A percentile compares a stretch with the other conserved stretches of the same genome.
Evolutionary conservation across 2,888 invertebrate genomes (phyloP).

Genomic region (Gymnosoma rotundatum): DNA sequence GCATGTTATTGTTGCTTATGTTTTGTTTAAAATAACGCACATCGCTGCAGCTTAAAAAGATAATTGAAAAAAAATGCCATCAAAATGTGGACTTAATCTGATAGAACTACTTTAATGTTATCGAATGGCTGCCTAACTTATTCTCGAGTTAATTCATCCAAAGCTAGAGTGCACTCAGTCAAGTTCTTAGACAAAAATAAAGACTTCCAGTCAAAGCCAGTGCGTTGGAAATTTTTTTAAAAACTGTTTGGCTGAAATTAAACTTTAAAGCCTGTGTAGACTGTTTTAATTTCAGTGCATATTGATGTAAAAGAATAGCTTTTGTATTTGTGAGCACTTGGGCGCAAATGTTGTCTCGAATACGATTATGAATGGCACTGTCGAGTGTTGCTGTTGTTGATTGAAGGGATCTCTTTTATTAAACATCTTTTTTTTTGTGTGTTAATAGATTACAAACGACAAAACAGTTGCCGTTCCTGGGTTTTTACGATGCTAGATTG

Average conservation of each 20-base stretch:
- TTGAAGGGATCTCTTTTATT: slow-evolving; percentile 64
- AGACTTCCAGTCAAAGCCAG: too few relatives aligned
- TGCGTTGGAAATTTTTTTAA: neutral
- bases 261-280: slow-evolving; percentile 12
- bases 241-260: too few relatives aligned
- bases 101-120: too few relatives aligned
- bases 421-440: slow-evolving; percentile 70
- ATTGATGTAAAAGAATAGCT: slow-evolving; percentile 3
- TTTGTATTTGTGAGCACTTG: slow-evolving; percentile 55
- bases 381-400: slow-evolving; percentile 72
- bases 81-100: too few relatives aligned
- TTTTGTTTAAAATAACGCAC: too few relatives aligned
- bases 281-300: neutral
- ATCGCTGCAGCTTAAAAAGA: too few relatives aligned
- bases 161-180: too few relatives aligned
- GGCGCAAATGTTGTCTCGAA: slow-evolving; percentile 66
- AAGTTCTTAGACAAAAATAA: too few relatives aligned
- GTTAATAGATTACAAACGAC: slow-evolving; percentile 81
- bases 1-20: too few relatives aligned
- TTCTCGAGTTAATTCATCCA: too few relatives aligned
- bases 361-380: slow-evolving; percentile 61
- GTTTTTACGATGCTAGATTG: slow-evolving; percentile 56
- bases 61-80: too few relatives aligned
- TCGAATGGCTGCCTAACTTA: too few relatives aligned
- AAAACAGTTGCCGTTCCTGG: slow-evolving; percentile 77